These are phyloP conservation scores for Poeciliopsis gracilis DNA, from an alignment of 2,797 vertebrate species.

Conservation along the genomic window DNA sequence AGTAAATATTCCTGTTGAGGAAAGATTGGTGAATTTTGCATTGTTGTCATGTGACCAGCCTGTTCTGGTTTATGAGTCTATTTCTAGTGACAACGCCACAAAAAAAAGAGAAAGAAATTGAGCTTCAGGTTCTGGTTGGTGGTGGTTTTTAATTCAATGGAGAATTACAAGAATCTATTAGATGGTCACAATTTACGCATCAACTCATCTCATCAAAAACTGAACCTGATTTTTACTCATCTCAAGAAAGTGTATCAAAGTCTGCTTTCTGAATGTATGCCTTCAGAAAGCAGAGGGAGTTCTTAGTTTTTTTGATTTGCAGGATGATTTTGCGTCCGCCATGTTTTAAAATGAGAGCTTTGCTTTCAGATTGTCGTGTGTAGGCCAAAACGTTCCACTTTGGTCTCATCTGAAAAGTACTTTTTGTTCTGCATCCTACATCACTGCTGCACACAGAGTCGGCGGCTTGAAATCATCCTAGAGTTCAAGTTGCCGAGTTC, in stretches of 20 bases:
- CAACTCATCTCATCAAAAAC: no score
- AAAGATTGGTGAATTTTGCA: not conserved
- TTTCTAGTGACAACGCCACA: not conserved
- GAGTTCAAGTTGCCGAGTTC: not conserved
- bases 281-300: no score
- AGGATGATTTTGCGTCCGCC: not conserved
- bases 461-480: no score
- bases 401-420: not conserved
- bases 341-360: not conserved
- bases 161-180: no score
- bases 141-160: no score
- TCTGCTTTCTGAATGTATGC: no score
- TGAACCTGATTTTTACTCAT: no score
- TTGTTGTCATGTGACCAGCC: not conserved
- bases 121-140: no score
- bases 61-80: not conserved
- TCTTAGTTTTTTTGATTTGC: no score
- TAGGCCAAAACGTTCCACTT: not conserved
- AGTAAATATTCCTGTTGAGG: not conserved
- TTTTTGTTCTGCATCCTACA: not conserved
- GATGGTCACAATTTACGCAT: no score
- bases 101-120: not conserved
- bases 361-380: no score
- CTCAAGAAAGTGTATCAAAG: no score
- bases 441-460: not conserved